A percentile compares a stretch with the other conserved stretches of the same genome.
phyloP scores from a whole-genome alignment of 2,113 vertebrate species.

The Silurus asotus region DNA sequence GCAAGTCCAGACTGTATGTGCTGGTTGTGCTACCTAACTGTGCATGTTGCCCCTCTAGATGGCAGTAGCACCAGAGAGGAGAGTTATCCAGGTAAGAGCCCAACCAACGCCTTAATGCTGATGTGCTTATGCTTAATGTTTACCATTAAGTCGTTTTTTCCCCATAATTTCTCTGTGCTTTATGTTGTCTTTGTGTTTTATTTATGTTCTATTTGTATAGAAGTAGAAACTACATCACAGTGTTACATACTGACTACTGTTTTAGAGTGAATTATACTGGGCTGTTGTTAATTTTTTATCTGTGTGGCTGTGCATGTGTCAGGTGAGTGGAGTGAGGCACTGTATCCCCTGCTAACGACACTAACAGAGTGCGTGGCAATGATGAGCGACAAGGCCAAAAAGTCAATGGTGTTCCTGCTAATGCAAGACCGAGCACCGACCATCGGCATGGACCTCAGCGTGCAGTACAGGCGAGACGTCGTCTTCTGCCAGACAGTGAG shows the following conservation, averaged over 20 bases:
- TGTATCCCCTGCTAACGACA: conserved; percentile 94
- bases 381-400: conserved; percentile 98
- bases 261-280: not conserved
- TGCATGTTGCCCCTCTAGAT: conserved; percentile 93
- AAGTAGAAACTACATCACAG: not conserved
- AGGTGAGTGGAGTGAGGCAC: conserved; percentile 98
- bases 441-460: conserved; percentile 85
- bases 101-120: conserved; percentile 60
- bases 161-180: conserved; percentile 12
- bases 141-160: not conserved
- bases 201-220: not conserved
- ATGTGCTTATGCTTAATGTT: conserved; percentile 40
- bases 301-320: conserved; percentile 38
- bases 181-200: conserved; percentile 28
- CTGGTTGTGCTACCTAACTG: conserved; percentile 79
- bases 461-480: conserved; percentile 95
- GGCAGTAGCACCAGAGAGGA: conserved; percentile 86
- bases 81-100: conserved; percentile 89
- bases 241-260: not conserved
- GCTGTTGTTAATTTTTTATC: not conserved
- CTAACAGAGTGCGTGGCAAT: conserved; percentile 94
- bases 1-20: conserved; percentile 26
- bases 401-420: conserved; percentile 95
- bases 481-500: conserved; percentile 98
- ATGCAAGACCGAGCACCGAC: conserved; percentile 97